Evolutionary conservation across 92 coral and sea anemone genomes (phyloP).

Genomic region (Epizoanthus stellaris): DNA sequence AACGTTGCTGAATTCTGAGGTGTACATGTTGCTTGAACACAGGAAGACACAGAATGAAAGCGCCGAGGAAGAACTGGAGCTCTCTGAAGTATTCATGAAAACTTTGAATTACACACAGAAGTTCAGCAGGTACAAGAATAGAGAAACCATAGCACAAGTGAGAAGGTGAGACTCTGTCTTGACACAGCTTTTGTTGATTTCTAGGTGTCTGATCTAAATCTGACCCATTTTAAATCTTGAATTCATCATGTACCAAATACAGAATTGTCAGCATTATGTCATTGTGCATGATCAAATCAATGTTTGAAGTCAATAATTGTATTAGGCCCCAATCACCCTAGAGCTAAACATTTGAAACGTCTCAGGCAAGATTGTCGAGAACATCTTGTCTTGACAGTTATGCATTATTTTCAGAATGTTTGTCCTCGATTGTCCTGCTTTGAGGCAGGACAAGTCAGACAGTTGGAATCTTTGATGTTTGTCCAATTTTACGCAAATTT

Average conservation of each 20-base stretch:
- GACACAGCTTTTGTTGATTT: not conserved
- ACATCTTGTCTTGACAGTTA: too few species aligned
- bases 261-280: too few species aligned
- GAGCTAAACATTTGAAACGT: too few species aligned
- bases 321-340: too few species aligned
- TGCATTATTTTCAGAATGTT: too few species aligned
- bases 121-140: constrained; percentile 95
- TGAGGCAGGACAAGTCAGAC: too few species aligned
- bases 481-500: too few species aligned
- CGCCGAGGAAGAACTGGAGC: constrained; percentile 94
- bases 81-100: constrained; percentile 95
- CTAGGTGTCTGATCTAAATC: not conserved
- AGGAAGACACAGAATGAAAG: constrained; percentile 95
- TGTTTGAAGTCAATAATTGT: too few species aligned
- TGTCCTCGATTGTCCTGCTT: too few species aligned
- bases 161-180: constrained; percentile 64
- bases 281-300: too few species aligned
- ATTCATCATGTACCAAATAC: not conserved
- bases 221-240: not conserved
- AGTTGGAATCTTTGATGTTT: too few species aligned
- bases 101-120: constrained; percentile 90
- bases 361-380: too few species aligned
- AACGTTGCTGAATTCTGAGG: constrained; percentile 94
- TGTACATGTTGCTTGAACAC: constrained; percentile 97
- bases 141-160: constrained; percentile 98